Conservation (phyloP, 1,140 invertebrate genomes). For the Cotesia typhae region DNA sequence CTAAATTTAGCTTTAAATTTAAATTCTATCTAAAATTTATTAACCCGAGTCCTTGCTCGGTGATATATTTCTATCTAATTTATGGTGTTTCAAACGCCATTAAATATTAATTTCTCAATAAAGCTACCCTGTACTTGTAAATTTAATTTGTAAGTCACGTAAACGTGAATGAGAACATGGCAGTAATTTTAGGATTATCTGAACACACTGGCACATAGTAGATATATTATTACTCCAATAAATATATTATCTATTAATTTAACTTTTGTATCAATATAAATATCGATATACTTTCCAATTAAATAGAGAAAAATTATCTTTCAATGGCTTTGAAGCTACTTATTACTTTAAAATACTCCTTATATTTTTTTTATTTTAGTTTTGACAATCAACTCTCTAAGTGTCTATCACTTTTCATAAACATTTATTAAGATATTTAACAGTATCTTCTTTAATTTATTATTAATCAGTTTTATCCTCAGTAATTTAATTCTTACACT, state of each 20-base stretch:
- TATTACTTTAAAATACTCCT: background rate
- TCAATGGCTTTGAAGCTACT: background rate
- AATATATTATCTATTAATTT: background rate
- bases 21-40: slow-evolving; percentile 26
- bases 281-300: background rate
- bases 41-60: slow-evolving; percentile 8
- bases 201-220: slow-evolving; percentile 55
- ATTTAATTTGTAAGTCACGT: slow-evolving; percentile 19
- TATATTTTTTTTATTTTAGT: background rate
- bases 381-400: no score
- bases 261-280: no score
- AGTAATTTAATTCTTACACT: no score
- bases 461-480: no score
- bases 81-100: slow-evolving; percentile 32
- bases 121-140: slow-evolving; percentile 54
- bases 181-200: slow-evolving; percentile 46
- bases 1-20: no score
- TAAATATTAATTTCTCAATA: slow-evolving; percentile 15
- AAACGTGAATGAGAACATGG: slow-evolving; percentile 39
- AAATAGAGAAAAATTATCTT: background rate
- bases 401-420: no score
- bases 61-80: no score
- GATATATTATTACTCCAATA: slow-evolving; percentile 1
- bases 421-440: no score
- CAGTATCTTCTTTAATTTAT: no score